Evolutionary conservation across 2,113 vertebrate genomes (phyloP).

Genomic region (Neofelis nebulosa): DNA sequence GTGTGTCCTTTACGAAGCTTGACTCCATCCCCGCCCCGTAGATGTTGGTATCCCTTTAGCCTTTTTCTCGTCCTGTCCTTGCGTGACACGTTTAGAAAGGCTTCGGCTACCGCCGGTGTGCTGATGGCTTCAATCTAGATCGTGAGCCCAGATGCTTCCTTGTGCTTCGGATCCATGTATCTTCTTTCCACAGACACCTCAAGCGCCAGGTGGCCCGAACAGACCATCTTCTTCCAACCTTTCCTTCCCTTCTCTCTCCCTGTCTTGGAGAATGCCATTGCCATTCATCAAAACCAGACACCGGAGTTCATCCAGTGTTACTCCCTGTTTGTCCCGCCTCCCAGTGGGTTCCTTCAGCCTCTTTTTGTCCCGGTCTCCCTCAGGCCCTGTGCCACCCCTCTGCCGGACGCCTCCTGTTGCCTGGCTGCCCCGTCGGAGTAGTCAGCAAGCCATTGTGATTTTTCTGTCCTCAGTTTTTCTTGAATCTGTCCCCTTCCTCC

Average conservation of each 20-base stretch:
- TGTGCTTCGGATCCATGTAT: neutral
- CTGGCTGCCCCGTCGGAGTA: neutral
- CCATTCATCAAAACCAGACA: neutral
- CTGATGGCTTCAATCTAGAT: neutral
- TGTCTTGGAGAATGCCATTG: neutral
- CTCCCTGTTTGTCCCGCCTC: neutral
- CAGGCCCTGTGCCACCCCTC: neutral
- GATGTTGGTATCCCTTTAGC: neutral
- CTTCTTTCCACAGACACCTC: neutral
- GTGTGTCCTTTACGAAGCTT: neutral
- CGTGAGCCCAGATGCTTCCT: neutral
- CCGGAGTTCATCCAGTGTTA: neutral
- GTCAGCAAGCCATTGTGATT: neutral
- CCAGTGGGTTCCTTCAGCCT: neutral
- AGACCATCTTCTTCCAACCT: neutral
- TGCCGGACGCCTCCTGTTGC: neutral
- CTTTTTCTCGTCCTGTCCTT: neutral
- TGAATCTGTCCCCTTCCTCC: neutral
- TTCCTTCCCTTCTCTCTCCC: neutral
- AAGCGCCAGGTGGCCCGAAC: neutral
- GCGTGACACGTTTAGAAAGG: neutral
- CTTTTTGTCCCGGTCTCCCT: neutral
- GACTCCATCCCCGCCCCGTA: neutral
- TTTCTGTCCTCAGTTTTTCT: neutral
- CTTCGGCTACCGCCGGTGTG: neutral